Evolutionary conservation across 1,140 invertebrate genomes (phyloP), one percentile per base, ranked within the genome.

Genomic region (Planococcus citri): DNA sequence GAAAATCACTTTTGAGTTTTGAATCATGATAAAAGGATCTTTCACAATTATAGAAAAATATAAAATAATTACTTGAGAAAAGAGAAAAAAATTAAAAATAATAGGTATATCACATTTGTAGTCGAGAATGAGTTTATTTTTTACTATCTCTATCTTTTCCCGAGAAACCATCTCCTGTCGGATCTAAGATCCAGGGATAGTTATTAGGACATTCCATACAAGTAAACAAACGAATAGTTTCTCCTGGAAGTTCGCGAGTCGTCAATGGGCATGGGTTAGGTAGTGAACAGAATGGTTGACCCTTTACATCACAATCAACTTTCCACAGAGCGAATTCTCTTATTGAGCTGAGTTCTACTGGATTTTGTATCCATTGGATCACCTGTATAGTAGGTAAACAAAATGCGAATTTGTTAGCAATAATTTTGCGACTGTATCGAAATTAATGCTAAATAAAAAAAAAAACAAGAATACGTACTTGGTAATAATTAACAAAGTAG

Each of bases 361-460:
- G 95, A 72, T 90, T 92, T 80, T 95, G 93, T 91, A 97, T 96
- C 94, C 94, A 97, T 80, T 96, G 93, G 75, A 97, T 91, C 9
- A 96, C 93, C 83, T 88, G 73, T 17, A 78, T n/a, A n/a, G n/a
- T n/a, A n/a, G n/a, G 75, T 51, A 20, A 51, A 37, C 33, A 37
- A n/a, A n/a, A n/a, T n/a, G 29, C 12, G 29, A 12, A 12, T 33
- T 33, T 33, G n/a, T n/a, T n/a, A n/a, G n/a, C n/a, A n/a, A n/a
- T n/a, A n/a, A n/a, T n/a, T n/a, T n/a, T n/a, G n/a, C n/a, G n/a
- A n/a, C n/a, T n/a, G n/a, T n/a, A n/a, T n/a, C n/a, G n/a, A n/a
- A n/a, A n/a, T n/a, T n/a, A n/a, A n/a, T n/a, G n/a, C n/a, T n/a
- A n/a, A n/a, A n/a, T n/a, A n/a, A n/a, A n/a, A n/a, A n/a, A n/a